These are phyloP conservation scores for Zaprionus obscuricornis DNA, from an alignment of 2,888 invertebrate species.

Conservation along the genomic window DNA sequence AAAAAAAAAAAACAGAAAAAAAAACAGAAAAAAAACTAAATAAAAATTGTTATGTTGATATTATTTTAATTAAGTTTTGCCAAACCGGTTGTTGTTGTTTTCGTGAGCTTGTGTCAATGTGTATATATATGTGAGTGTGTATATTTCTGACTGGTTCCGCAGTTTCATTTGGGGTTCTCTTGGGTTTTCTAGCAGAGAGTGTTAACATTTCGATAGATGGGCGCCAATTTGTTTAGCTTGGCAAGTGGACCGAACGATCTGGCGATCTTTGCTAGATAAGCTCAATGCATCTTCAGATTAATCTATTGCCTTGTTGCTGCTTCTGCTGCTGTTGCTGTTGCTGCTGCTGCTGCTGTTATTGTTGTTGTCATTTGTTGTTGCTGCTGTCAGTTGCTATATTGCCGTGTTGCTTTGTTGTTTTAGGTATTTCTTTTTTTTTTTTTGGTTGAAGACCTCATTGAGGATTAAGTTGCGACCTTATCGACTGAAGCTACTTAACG, in stretches of 20 bases:
- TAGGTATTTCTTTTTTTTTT: slow-evolving; percentile 3
- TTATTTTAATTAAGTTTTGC: slow-evolving; percentile 81
- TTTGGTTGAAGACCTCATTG: slow-evolving; percentile 61
- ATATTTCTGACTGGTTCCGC: slow-evolving; percentile 53
- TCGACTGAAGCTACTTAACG: slow-evolving; percentile 81
- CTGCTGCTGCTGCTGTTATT: not conserved
- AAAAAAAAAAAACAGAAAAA: slow-evolving; percentile 8
- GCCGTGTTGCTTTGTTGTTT: slow-evolving; percentile 34
- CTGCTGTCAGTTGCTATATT: not conserved
- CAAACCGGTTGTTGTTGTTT: slow-evolving; percentile 69
- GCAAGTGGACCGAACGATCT: slow-evolving; percentile 53
- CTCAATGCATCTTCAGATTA: slow-evolving; percentile 44
- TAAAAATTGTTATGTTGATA: slow-evolving; percentile 80
- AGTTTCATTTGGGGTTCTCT: slow-evolving; percentile 63
- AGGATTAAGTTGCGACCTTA: slow-evolving; percentile 74
- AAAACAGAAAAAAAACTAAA: slow-evolving; percentile 37
- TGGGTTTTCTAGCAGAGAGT: slow-evolving; percentile 43
- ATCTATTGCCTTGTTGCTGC: not conserved
- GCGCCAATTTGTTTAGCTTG: slow-evolving; percentile 74
- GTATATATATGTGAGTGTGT: slow-evolving; percentile 7
- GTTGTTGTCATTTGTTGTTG: slow-evolving; percentile 42
- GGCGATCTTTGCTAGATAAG: slow-evolving; percentile 13
- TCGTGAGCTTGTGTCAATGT: slow-evolving; percentile 1
- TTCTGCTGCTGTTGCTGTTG: slow-evolving; percentile 17
- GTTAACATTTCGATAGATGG: slow-evolving; percentile 77